A percentile compares a stretch with the other conserved stretches of the same genome.
phyloP scores from a whole-genome alignment of 1,140 invertebrate genomes.

The Calephelis nemesis region DNA sequence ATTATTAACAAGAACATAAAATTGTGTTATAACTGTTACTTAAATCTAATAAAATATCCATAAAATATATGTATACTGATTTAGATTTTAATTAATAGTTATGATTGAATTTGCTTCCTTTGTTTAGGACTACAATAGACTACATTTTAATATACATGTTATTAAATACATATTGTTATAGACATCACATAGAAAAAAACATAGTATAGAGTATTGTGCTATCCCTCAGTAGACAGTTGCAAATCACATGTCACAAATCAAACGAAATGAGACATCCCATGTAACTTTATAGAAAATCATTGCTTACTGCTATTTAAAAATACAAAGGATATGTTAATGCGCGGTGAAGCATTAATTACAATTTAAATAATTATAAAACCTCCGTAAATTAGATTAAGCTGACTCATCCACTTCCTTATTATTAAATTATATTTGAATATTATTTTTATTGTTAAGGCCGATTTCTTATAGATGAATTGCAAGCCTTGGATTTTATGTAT shows the following conservation, averaged over 20 bases:
- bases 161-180: too few species aligned
- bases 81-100: too few species aligned
- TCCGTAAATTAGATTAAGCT: background rate
- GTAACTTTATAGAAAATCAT: background rate
- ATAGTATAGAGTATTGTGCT: background rate
- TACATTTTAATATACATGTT: too few species aligned
- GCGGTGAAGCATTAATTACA: background rate
- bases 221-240: background rate
- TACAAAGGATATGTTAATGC: slow-evolving; percentile 13
- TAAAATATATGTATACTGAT: too few species aligned
- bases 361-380: background rate
- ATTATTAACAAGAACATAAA: too few species aligned
- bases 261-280: background rate
- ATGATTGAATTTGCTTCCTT: too few species aligned
- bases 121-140: too few species aligned
- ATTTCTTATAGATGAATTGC: background rate
- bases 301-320: slow-evolving; percentile 1
- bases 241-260: background rate
- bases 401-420: background rate
- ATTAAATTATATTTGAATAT: background rate
- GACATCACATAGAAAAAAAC: too few species aligned
- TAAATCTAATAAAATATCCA: too few species aligned
- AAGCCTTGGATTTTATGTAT: background rate
- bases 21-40: too few species aligned
- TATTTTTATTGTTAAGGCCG: background rate